Base-by-base conservation (phyloP, 2,888 invertebrate genomes). In the Eustalomyia histrio region DNA sequence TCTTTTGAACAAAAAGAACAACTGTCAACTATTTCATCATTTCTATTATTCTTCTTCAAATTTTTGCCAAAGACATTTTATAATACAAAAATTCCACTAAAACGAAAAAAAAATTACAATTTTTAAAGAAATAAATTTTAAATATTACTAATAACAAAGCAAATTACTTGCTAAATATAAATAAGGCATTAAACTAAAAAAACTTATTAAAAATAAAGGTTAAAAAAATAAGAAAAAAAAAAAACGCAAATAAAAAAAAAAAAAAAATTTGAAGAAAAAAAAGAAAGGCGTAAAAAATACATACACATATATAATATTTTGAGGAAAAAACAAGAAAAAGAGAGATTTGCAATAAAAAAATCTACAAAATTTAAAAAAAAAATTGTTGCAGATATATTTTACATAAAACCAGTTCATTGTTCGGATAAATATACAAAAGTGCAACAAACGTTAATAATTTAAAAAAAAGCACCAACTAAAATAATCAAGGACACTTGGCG, bases 401-500 rank as follows among this genome's bases (percentile, higher is more conserved):
- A n/a, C 14, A 55, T 6, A 65, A 5, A 18, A 50, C 58, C 60
- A 74, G 57, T 33, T 67, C 69, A 61, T 67, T 78, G 53, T 63
- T 61, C 39, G 61, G 67, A 43, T 57, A 43, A 47, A 60, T 47
- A 47, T 8, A 43, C n/a, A n/a, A 68, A 4, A 71, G 80, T 74
- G 73, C 67, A 74, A 61, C 53, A 76, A 68, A 57, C 58, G 50
- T 47, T 39, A 29, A 52, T 6, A 50, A 17, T 50, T 76, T 60
- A 69, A 78, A 47, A 50, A 65, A 76, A 55, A 47, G 10, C 12
- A n/a, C 47, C 14, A 53, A 6, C 61, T 16, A 50, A 18, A 29
- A 24, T 47, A 55, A 81, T 81, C 82, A 83, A 82, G 80, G 80
- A 79, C 79, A 80, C 43, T 24, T 64, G 52, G 71, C 82, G 80